These are phyloP conservation scores for Condylura cristata DNA, from an alignment of 2,113 vertebrate species.

Conservation along the genomic window DNA sequence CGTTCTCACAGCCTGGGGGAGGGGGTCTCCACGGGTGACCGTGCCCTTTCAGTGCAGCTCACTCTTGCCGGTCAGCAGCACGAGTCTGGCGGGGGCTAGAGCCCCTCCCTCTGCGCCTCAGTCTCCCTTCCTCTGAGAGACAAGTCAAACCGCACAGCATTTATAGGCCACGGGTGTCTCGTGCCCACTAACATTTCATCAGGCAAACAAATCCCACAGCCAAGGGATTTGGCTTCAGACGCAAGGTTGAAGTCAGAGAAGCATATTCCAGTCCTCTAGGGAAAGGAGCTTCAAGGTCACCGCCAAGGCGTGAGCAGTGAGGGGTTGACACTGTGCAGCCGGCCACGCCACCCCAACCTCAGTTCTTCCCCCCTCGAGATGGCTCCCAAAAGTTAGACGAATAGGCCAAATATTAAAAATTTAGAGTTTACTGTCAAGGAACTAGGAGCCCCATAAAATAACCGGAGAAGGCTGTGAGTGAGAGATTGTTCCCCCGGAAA, in stretches of 20 bases:
- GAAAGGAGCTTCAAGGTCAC: too few relatives aligned
- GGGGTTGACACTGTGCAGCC: fast-evolving
- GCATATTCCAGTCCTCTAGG: background rate
- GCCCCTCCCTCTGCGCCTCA: too few relatives aligned
- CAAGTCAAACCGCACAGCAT: too few relatives aligned
- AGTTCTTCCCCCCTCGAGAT: background rate
- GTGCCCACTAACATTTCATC: background rate
- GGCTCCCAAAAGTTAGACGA: background rate
- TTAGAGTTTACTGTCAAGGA: background rate
- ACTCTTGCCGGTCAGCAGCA: too few relatives aligned
- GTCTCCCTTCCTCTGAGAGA: background rate
- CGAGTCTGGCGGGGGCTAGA: fast-evolving
- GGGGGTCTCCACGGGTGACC: fast-evolving
- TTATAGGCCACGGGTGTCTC: background rate
- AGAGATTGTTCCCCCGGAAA: background rate
- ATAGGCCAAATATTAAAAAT: background rate
- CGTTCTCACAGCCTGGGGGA: background rate
- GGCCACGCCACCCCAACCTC: fast-evolving
- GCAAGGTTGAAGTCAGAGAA: background rate
- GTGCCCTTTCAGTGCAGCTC: background rate
- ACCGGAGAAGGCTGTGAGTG: background rate
- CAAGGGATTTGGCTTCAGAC: too few relatives aligned
- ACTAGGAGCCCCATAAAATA: background rate
- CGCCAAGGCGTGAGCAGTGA: fast-evolving
- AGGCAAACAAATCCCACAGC: background rate